Evolutionary conservation across 2,113 vertebrate species (phyloP).

Genomic region (Pantherophis guttatus): DNA sequence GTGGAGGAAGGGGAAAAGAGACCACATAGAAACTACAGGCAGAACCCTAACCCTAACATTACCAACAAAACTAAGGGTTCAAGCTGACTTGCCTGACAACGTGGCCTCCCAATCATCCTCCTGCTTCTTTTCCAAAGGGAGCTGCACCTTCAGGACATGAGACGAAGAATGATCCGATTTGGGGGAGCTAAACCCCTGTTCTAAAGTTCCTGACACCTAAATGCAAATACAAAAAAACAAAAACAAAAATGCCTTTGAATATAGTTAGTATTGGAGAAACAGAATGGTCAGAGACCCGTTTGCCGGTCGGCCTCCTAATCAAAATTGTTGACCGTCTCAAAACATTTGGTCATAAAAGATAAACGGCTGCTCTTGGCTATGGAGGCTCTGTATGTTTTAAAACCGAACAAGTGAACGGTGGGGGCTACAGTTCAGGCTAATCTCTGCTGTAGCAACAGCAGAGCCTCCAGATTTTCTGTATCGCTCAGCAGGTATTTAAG

Average conservation of each 20-base stretch:
- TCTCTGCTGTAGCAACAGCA: background rate
- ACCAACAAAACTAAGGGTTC: background rate
- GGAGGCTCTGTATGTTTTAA: background rate
- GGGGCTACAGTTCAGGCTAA: background rate
- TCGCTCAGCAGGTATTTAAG: background rate
- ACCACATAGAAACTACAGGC: background rate
- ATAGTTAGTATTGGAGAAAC: background rate
- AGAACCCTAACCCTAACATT: background rate
- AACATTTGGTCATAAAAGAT: background rate
- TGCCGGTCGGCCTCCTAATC: background rate
- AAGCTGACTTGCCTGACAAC: conserved; percentile 6
- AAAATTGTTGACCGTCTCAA: background rate
- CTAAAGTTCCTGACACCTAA: conserved; percentile 8
- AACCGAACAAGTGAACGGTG: background rate
- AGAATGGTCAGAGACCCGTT: background rate
- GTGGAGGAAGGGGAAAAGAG: background rate
- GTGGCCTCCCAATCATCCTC: conserved; percentile 30
- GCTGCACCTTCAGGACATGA: conserved; percentile 20
- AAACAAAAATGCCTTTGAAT: background rate
- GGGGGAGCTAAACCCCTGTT: conserved; percentile 14
- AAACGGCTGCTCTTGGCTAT: background rate
- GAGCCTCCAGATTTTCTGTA: background rate
- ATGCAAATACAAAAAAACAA: background rate
- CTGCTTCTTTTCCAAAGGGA: conserved; percentile 21
- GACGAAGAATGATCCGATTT: conserved; percentile 13